Base-by-base conservation (phyloP, 1,140 invertebrate species). In the Solenopsis fugax region DNA sequence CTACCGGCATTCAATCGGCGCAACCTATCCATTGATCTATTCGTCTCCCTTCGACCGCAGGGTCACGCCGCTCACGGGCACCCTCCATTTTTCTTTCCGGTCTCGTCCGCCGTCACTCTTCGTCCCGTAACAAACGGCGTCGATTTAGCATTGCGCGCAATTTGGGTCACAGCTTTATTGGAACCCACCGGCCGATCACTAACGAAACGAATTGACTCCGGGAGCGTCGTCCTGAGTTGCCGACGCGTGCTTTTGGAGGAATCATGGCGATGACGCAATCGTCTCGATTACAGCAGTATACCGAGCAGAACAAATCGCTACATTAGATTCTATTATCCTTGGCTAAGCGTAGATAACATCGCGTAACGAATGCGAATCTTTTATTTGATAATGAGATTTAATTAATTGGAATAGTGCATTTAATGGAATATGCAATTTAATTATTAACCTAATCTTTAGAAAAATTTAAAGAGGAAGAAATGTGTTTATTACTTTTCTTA, bases 111-210 rank as follows among this genome's bases (percentile, higher is more conserved):
- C 73, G 60, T 86, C 85, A 76, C 72, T 81, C 80, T 58, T 76
- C 50, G 69, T 65, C 76, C 37, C 75, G 41, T 71, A 76, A 87
- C 75, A 82, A 86, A 89, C 86, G 67, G 65, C 82, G 84, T 89
- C 91, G 87, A 89, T 91, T 91, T 91, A 89, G 72, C 88, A 89
- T 93, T 71, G 86, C n/a, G 45, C 62, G 84, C 87, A 93, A 93
- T 93, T 93, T 92, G 77, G 92, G 92, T 93, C 92, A 92, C 56
- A 91, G 90, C 87, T 93, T 93, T 92, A 92, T 93, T 91, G 88
- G 84, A 90, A 85, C 60, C 77, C 77, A 69, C 71, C 81, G 87
- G 85, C 72, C 85, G 85, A 76, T 91, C 85, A 87, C 85, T 85
- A 89, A 89, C 89, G 88, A 90, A 91, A 91, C 76, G 87, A 90